A percentile compares a stretch with the other conserved stretches of the same genome.
Conservation (phyloP, 2,113 vertebrate species). For the Hippolais icterina region DNA sequence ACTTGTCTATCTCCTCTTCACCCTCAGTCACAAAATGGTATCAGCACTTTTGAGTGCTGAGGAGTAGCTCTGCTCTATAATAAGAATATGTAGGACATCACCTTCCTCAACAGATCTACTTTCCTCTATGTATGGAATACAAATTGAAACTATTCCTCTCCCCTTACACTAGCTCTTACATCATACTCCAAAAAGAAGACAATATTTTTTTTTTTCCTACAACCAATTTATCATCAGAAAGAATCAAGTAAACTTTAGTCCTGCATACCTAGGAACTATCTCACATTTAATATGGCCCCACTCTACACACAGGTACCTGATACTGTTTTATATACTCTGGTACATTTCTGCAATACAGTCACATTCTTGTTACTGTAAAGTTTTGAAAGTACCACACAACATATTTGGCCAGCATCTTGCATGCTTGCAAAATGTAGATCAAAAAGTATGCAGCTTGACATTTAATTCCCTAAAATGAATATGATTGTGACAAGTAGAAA, state of each 20-base stretch:
- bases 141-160: not conserved
- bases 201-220: not conserved
- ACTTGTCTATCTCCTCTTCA: not conserved
- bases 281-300: not conserved
- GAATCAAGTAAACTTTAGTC: not conserved
- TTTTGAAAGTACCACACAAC: not conserved
- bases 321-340: not conserved
- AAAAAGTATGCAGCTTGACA: not conserved
- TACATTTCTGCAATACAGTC: not conserved
- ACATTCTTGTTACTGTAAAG: not conserved
- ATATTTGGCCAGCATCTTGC: not conserved
- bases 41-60: not conserved
- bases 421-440: not conserved
- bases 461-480: not conserved
- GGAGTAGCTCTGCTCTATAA: slow-evolving; percentile 7
- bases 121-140: not conserved
- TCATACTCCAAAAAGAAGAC: not conserved
- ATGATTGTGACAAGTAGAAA: not conserved
- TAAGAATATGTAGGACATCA: not conserved
- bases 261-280: not conserved
- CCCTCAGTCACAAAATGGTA: not conserved
- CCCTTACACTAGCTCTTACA: not conserved
- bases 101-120: not conserved
- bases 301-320: not conserved
- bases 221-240: not conserved